Base-by-base conservation (phyloP, 2,113 vertebrate genomes). In the Microcebus lehilahytsara region DNA sequence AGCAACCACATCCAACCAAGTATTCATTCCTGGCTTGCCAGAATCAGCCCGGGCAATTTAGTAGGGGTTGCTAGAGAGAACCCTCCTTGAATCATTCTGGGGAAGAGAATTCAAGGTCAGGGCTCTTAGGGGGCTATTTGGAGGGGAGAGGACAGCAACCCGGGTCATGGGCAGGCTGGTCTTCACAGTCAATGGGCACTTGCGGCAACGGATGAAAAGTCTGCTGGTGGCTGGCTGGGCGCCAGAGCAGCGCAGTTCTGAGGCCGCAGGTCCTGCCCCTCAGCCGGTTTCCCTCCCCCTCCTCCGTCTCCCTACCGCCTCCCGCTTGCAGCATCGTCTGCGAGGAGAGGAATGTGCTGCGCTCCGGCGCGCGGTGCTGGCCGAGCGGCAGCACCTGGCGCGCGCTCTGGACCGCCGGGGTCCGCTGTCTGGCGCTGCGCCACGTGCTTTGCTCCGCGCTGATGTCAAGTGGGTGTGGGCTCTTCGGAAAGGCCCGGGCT, bases 391-490 rank as follows among this genome's bases (percentile, higher is more conserved):
- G 79, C 92, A 67, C 95, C 95, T 30, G 66, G 83, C 74, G 91
- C 67, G 66, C 37, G n/a, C 93, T 91, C 60, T 77, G 94, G 91
- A 77, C 64, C 64, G 49, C 67, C 3, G 40, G 95, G 92, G 95
- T 96, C 95, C 0, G n/a, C 91, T 14, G 94, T 32, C 85, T 75
- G 97, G 96, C 96, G 89, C 93, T 32, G 83, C 78, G 91, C 97
- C 96, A 96, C 96, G 90, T 96, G 97, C 20, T 95, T 95, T 91
- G 97, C 95, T 97, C 94, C 81, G 94, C 30, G 49, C 98, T 98
- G 98, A 98, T 99, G 98, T 99, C 98, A 98, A 96, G 98, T 98
- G 98, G 98, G 98, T 98, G 98, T 98, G 98, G 98, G 97, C 98
- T 98, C 97, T 96, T 7, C 83, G 97, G 97, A 96, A 98, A 98